A percentile compares a stretch with the other conserved stretches of the same genome.
Conservation (phyloP, 2,113 vertebrate species). For the zebrafish (Danio rerio) region GRCz12tu NC_133179.1:71751501-71752000, state of each 20-base stretch:
- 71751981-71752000: too few species aligned
- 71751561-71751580: conserved; percentile 45
- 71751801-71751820: too few species aligned
- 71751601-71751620: conserved; percentile 18
- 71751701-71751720: conserved; percentile 40
- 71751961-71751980: too few species aligned
- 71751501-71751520: conserved; percentile 16
- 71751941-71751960: too few species aligned
- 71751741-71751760: neutral
- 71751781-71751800: too few species aligned
- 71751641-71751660: conserved; percentile 26
- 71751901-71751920: too few species aligned
- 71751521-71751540: conserved; percentile 17
- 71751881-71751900: too few species aligned
- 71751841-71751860: too few species aligned
- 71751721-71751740: neutral
- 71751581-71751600: conserved; percentile 5
- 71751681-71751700: conserved; percentile 64
- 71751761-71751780: neutral
- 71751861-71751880: too few species aligned
- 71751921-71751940: too few species aligned
- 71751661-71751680: conserved; percentile 29
- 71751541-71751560: conserved; percentile 48
- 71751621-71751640: neutral
- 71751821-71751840: too few species aligned